phyloP scores from a whole-genome alignment of 2,797 vertebrate genomes.

The Arctocebus calabarensis region DNA sequence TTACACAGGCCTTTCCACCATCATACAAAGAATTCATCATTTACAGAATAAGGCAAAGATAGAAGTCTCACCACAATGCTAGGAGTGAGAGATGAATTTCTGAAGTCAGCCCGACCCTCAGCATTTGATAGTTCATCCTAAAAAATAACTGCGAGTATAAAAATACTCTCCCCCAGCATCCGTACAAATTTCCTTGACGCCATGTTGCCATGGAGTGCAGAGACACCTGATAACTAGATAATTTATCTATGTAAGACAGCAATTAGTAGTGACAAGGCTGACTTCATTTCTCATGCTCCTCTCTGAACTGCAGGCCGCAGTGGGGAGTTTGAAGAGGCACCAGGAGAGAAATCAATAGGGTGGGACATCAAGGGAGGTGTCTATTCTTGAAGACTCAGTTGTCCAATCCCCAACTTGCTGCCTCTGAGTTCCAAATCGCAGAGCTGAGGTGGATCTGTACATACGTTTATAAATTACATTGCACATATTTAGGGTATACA shows the following conservation, averaged over 20 bases:
- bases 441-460: neutral
- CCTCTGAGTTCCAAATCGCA: neutral
- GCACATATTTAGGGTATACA: neutral
- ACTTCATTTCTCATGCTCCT: neutral
- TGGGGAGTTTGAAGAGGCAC: neutral
- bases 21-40: constrained; percentile 28
- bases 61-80: neutral
- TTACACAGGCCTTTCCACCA: neutral
- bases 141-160: constrained; percentile 21
- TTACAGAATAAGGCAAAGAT: neutral
- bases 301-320: neutral
- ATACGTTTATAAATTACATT: neutral
- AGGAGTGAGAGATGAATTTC: constrained; percentile 23
- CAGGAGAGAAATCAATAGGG: constrained; percentile 32
- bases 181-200: constrained; percentile 14
- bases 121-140: constrained; percentile 28
- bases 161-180: constrained; percentile 11
- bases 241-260: constrained; percentile 66
- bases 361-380: neutral
- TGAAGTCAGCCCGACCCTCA: constrained; percentile 29
- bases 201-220: constrained; percentile 55
- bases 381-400: neutral
- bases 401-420: neutral
- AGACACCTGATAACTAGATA: constrained; percentile 72
- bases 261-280: constrained; percentile 63